A percentile compares a stretch with the other conserved stretches of the same genome.
phyloP scores from a whole-genome alignment of 2,888 invertebrate species.

The Drosophila incognita region DNA sequence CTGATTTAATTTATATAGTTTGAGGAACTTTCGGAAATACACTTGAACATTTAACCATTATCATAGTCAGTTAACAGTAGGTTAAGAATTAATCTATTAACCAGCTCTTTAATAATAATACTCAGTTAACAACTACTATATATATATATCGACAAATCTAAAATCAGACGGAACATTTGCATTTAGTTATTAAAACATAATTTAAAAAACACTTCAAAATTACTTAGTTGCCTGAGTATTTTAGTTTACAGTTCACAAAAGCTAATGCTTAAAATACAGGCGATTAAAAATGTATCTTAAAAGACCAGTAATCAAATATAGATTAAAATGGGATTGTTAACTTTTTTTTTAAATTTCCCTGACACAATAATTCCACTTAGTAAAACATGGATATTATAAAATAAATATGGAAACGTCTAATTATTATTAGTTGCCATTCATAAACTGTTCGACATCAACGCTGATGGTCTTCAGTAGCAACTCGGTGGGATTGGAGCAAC shows the following conservation, averaged over 20 bases:
- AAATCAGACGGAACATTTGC: slow-evolving; percentile 18
- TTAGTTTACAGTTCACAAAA: not conserved
- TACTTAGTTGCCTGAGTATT: slow-evolving; percentile 14
- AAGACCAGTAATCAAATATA: not conserved
- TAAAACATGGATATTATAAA: not conserved
- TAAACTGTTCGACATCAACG: slow-evolving; percentile 47
- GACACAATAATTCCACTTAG: not conserved
- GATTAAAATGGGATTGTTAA: not conserved
- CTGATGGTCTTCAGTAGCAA: slow-evolving; percentile 63
- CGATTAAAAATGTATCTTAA: not conserved
- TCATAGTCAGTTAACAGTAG: slow-evolving; percentile 21
- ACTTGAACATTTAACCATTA: slow-evolving; percentile 28
- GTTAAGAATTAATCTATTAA: not conserved
- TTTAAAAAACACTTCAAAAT: not conserved
- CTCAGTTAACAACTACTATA: slow-evolving; percentile 13
- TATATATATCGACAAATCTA: slow-evolving; percentile 7
- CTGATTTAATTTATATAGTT: slow-evolving; percentile 41
- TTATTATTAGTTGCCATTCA: slow-evolving; percentile 30
- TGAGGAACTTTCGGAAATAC: slow-evolving; percentile 53
- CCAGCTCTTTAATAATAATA: not conserved
- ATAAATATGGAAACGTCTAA: too few species aligned
- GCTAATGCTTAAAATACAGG: not conserved
- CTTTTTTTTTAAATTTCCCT: not conserved
- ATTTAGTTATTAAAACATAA: slow-evolving; percentile 6
- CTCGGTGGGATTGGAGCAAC: slow-evolving; percentile 77